A percentile compares a stretch with the other conserved stretches of the same genome.
phyloP scores from a whole-genome alignment of 2,888 invertebrate genomes.

The Ennomos fuscantarius region DNA sequence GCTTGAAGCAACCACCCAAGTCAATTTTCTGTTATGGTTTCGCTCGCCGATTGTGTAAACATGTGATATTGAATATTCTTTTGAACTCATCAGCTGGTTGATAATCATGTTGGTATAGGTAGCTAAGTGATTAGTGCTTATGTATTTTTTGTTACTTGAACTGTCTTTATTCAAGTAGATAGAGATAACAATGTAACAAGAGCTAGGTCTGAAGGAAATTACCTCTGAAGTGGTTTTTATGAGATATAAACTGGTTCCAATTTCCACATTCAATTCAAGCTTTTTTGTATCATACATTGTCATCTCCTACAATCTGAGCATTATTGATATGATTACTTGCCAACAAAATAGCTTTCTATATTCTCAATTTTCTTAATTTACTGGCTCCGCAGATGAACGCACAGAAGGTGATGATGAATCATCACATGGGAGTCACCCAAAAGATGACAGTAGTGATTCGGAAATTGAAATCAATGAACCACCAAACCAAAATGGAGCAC shows the following conservation, averaged over 20 bases:
- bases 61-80: conserved; percentile 19
- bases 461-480: conserved; percentile 69
- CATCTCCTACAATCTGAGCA: no score
- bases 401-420: conserved; percentile 81
- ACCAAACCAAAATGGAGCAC: conserved; percentile 75
- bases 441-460: conserved; percentile 77
- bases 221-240: not conserved
- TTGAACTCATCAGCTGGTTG: conserved; percentile 35
- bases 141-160: conserved; percentile 17
- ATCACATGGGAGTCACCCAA: conserved; percentile 79
- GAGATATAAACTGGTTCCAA: not conserved
- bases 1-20: conserved; percentile 42
- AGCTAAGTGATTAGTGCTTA: not conserved
- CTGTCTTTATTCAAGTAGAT: conserved; percentile 15
- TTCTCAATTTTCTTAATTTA: conserved; percentile 41
- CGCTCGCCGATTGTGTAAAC: conserved; percentile 13
- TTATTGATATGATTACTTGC: no score
- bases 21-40: conserved; percentile 44
- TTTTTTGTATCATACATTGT: no score
- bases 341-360: conserved; percentile 9
- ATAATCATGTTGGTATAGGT: conserved; percentile 7
- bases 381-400: conserved; percentile 70
- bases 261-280: conserved; percentile 1
- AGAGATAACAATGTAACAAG: conserved; percentile 9
- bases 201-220: conserved; percentile 5